These are phyloP conservation scores for Drosophila leontia DNA, from an alignment of 1,140 invertebrate species.

Conservation along the genomic window DNA sequence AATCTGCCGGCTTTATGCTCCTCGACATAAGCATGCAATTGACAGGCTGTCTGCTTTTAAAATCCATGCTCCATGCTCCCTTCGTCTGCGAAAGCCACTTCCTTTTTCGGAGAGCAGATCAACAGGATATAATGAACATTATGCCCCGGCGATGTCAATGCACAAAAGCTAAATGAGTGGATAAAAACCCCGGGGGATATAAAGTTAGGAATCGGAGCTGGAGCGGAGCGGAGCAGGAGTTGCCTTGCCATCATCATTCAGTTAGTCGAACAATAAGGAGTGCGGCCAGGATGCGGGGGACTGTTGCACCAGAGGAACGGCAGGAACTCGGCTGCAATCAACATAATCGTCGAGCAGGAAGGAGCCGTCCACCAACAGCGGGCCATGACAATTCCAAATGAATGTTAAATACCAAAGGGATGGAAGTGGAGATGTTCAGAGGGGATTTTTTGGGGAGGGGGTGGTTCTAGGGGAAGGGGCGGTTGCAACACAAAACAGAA, in stretches of 20 bases:
- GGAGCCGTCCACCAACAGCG: conserved; percentile 55
- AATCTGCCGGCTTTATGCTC: conserved; percentile 15
- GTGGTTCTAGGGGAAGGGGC: neutral
- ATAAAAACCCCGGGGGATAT: conserved; percentile 60
- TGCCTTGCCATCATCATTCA: conserved; percentile 56
- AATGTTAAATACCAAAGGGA: conserved; percentile 75
- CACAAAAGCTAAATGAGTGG: conserved; percentile 72
- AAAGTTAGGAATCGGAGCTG: conserved; percentile 3
- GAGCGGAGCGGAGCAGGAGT: conserved; percentile 1
- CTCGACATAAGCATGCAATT: conserved; percentile 54
- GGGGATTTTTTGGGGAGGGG: neutral
- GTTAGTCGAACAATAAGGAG: conserved; percentile 75
- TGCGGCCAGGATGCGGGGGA: conserved; percentile 37
- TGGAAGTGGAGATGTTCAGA: conserved; percentile 13
- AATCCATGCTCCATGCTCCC: conserved; percentile 27
- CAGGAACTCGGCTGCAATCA: conserved; percentile 79
- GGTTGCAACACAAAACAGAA: conserved; percentile 47
- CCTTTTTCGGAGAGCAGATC: conserved; percentile 71
- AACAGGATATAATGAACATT: conserved; percentile 82
- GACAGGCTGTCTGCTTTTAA: conserved; percentile 50
- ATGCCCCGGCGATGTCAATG: conserved; percentile 62
- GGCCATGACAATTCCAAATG: conserved; percentile 79
- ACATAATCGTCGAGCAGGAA: conserved; percentile 80
- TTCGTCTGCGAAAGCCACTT: conserved; percentile 26
- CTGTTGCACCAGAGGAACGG: conserved; percentile 18